These are phyloP conservation scores for Mesocricetus auratus DNA, from an alignment of 2,113 vertebrate genomes.

Conservation along the genomic window DNA sequence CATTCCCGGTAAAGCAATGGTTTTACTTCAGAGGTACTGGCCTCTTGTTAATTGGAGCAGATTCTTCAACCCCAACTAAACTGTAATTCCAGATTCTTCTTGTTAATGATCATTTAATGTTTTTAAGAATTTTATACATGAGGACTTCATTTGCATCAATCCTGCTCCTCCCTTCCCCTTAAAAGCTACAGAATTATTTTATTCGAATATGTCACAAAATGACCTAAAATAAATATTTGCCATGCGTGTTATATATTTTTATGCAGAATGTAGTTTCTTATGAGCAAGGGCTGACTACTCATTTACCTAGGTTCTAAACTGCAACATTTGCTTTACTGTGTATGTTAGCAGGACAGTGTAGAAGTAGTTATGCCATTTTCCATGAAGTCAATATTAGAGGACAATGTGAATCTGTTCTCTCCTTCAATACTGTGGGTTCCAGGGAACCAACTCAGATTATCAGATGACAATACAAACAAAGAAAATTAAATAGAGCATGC, in stretches of 20 bases:
- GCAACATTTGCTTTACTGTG: background rate
- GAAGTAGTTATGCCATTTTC: too few relatives aligned
- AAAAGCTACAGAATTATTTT: background rate
- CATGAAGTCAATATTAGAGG: background rate
- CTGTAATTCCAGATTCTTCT: background rate
- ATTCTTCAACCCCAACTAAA: background rate
- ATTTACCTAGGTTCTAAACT: background rate
- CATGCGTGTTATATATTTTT: background rate
- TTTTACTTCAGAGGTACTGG: background rate
- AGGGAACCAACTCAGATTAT: background rate
- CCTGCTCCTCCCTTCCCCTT: rapidly evolving
- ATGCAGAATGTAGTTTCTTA: background rate
- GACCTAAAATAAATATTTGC: background rate
- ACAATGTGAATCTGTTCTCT: background rate
- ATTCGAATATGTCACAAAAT: background rate
- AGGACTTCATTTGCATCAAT: background rate
- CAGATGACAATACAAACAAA: background rate
- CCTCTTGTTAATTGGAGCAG: background rate
- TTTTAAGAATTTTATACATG: background rate
- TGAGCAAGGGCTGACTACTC: background rate
- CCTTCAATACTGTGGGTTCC: too few relatives aligned
- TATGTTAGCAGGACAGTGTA: background rate
- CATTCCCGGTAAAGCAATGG: background rate
- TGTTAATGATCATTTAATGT: background rate
- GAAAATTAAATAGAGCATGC: background rate